These are phyloP conservation scores for Plumapathes pennacea DNA, from an alignment of 92 coral and sea anemone genomes.

Conservation along the genomic window DNA sequence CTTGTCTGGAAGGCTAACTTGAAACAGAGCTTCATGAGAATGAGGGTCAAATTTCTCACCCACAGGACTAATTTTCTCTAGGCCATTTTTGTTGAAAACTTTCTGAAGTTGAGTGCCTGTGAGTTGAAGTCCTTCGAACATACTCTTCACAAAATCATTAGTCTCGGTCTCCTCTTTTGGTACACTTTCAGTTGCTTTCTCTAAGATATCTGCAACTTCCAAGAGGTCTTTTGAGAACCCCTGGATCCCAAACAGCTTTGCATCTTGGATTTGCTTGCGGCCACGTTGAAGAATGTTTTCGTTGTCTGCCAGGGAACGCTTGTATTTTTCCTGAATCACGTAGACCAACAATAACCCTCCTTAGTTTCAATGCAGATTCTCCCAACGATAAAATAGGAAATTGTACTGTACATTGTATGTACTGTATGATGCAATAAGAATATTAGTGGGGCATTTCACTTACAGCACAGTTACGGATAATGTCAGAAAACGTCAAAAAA, in stretches of 20 bases:
- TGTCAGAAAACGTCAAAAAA: no score
- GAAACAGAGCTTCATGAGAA: constrained; percentile 94
- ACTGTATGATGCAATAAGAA: not conserved
- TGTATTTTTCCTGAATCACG: constrained; percentile 79
- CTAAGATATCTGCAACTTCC: constrained; percentile 94
- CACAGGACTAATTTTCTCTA: constrained; percentile 82
- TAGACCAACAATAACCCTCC: not conserved
- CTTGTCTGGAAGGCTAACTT: constrained; percentile 82
- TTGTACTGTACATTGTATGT: no score
- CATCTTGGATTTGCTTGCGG: constrained; percentile 89
- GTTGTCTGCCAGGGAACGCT: constrained; percentile 92
- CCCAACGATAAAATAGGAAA: no score
- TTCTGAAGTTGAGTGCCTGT: constrained; percentile 93
- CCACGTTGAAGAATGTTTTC: constrained; percentile 86
- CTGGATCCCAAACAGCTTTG: constrained; percentile 91
- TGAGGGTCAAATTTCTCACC: constrained; percentile 95
- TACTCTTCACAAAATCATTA: constrained; percentile 65
- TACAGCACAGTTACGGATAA: no score
- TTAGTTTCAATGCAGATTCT: not conserved
- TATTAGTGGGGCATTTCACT: not conserved
- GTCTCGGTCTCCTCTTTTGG: constrained; percentile 79
- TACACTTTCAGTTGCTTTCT: constrained; percentile 89
- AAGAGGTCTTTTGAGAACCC: constrained; percentile 93
- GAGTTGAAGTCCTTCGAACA: constrained; percentile 90
- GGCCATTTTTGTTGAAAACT: constrained; percentile 86